These are phyloP conservation scores for Chloroclystis v-ata DNA, from an alignment of 2,888 invertebrate genomes.

Conservation along the genomic window DNA sequence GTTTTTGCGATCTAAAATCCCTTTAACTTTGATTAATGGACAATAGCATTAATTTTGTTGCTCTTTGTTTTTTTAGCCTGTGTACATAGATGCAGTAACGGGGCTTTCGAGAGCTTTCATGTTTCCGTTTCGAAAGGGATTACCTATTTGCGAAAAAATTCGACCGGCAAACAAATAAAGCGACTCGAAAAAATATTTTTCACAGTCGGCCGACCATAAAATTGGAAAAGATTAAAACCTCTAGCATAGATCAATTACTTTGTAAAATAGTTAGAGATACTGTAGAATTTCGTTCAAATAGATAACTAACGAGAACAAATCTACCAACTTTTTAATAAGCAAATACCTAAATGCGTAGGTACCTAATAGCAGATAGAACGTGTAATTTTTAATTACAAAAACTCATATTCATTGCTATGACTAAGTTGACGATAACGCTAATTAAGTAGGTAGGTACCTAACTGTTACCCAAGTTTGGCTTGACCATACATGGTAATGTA, in stretches of 20 bases:
- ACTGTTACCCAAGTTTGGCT: no score
- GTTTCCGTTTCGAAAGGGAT: slow-evolving; percentile 30
- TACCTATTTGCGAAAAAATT: slow-evolving; percentile 23
- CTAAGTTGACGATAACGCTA: no score
- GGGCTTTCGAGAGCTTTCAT: slow-evolving; percentile 33
- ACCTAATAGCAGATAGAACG: no score
- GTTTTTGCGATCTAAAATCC: slow-evolving; percentile 61
- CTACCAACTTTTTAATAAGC: no score
- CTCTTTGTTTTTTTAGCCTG: slow-evolving; percentile 49
- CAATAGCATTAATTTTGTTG: slow-evolving; percentile 60
- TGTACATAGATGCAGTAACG: slow-evolving; percentile 35
- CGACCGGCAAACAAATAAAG: slow-evolving; percentile 14
- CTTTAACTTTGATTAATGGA: slow-evolving; percentile 68
- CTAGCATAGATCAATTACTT: not conserved
- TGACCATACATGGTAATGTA: no score
- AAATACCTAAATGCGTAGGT: no score
- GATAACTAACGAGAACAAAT: no score
- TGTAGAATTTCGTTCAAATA: no score
- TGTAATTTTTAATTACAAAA: no score
- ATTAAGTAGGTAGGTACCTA: no score
- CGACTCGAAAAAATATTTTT: not conserved
- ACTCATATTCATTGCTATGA: no score
- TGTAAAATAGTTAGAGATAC: no score
- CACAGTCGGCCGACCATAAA: slow-evolving; percentile 6
- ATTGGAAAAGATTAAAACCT: not conserved